Percentiles rank a stretch among this genome's conserved stretches.
phyloP scores from a whole-genome alignment of 1,140 invertebrate genomes.

The Mylabris phalerata region DNA sequence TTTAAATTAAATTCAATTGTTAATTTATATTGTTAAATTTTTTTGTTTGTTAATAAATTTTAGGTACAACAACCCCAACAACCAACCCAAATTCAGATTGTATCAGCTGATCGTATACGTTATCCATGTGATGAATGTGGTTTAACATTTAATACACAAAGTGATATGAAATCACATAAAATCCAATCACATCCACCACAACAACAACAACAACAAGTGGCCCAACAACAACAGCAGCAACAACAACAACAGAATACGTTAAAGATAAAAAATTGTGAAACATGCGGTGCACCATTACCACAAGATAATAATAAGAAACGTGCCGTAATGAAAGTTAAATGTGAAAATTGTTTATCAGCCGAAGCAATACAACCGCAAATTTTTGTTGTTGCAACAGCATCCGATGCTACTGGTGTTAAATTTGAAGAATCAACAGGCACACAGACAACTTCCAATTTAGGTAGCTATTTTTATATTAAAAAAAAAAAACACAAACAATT shows the following conservation, averaged over 20 bases:
- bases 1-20: too few relatives aligned
- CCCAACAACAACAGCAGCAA: slow-evolving; percentile 27
- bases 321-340: slow-evolving; percentile 41
- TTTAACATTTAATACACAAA: slow-evolving; percentile 49
- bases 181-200: slow-evolving; percentile 35
- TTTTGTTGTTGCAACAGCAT: slow-evolving; percentile 48
- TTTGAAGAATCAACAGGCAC: slow-evolving; percentile 44
- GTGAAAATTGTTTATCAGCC: slow-evolving; percentile 39
- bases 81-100: slow-evolving; percentile 49
- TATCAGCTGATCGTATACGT: slow-evolving; percentile 54
- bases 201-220: slow-evolving; percentile 28
- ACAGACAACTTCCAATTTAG: slow-evolving; percentile 38
- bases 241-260: slow-evolving; percentile 36
- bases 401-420: slow-evolving; percentile 53
- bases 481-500: too few relatives aligned
- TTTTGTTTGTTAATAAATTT: slow-evolving; percentile 2
- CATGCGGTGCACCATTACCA: slow-evolving; percentile 44
- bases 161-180: slow-evolving; percentile 47
- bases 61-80: slow-evolving; percentile 36
- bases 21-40: too few relatives aligned
- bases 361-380: slow-evolving; percentile 47
- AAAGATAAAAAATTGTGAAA: slow-evolving; percentile 44
- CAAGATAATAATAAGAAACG: slow-evolving; percentile 42
- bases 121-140: slow-evolving; percentile 54
- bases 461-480: slow-evolving; percentile 26